A percentile compares a stretch with the other conserved stretches of the same genome.
Conservation (phyloP, 2,797 vertebrate species). For the Halcyon smyrnensis region DNA sequence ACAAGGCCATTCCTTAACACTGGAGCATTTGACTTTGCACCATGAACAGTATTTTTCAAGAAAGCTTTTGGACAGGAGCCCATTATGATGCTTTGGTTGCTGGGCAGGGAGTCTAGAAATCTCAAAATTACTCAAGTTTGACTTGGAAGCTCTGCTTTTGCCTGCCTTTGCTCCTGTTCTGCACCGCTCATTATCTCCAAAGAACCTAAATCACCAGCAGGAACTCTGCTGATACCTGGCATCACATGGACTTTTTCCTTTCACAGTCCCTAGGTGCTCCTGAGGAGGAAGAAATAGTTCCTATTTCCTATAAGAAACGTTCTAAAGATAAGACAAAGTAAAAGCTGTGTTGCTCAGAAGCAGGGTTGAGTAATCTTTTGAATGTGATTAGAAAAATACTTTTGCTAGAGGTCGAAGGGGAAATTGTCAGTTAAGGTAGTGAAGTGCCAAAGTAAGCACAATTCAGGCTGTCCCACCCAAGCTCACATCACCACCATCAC, state of each 20-base stretch:
- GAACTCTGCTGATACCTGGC: background rate
- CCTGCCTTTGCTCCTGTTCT: background rate
- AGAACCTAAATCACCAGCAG: background rate
- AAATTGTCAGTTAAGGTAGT: slow-evolving; percentile 7
- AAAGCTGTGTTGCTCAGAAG: background rate
- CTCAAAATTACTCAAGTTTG: background rate
- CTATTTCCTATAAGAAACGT: background rate
- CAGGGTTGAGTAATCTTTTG: background rate
- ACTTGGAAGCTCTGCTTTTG: background rate
- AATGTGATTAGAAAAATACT: background rate
- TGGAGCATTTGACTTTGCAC: background rate
- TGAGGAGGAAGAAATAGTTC: background rate
- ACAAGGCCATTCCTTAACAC: background rate
- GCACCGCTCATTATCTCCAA: background rate
- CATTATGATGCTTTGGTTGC: background rate
- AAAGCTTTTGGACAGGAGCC: background rate
- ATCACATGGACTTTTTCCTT: background rate
- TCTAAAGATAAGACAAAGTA: slow-evolving; percentile 15
- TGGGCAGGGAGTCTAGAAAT: background rate
- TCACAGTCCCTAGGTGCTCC: background rate
- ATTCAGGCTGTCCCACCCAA: background rate
- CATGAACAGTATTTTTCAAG: background rate
- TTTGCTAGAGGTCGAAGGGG: background rate
- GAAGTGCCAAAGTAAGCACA: background rate
- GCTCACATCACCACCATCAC: background rate